Percentiles rank a stretch among this genome's conserved stretches.
Evolutionary conservation across 1,140 invertebrate genomes (phyloP).

Genomic region (Megathymus violae): DNA sequence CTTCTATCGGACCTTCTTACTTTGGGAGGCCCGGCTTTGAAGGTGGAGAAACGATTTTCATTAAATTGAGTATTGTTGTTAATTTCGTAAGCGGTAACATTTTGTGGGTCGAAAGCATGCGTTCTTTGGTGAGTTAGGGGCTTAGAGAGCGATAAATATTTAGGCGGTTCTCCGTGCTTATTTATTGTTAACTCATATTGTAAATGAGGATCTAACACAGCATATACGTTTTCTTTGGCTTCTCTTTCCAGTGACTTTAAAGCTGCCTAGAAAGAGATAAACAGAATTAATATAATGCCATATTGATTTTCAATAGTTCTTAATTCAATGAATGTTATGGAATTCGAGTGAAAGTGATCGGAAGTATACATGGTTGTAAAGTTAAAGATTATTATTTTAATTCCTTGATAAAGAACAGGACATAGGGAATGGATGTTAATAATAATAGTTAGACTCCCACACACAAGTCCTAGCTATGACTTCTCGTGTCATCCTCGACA

Average conservation of each 20-base stretch:
- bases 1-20: constrained; percentile 69
- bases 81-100: constrained; percentile 61
- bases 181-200: constrained; percentile 83
- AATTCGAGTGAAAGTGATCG: no score
- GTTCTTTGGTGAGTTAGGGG: constrained; percentile 80
- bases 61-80: constrained; percentile 60
- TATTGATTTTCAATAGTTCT: constrained; percentile 12
- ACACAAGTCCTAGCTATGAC: no score
- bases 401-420: no score
- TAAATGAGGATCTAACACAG: constrained; percentile 81
- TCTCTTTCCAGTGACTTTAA: constrained; percentile 74
- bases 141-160: constrained; percentile 80
- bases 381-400: no score
- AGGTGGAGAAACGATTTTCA: constrained; percentile 58
- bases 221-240: constrained; percentile 84
- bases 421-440: no score
- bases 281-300: background rate
- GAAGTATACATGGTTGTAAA: no score
- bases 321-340: no score
- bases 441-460: no score
- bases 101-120: constrained; percentile 70
- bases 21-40: constrained; percentile 59
- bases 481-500: no score
- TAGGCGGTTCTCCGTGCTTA: constrained; percentile 80
- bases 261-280: constrained; percentile 61